phyloP scores from a whole-genome alignment of 30 jellyfish, hydroid and myxozoan genomes.

The Turritopsis dohrnii region DNA sequence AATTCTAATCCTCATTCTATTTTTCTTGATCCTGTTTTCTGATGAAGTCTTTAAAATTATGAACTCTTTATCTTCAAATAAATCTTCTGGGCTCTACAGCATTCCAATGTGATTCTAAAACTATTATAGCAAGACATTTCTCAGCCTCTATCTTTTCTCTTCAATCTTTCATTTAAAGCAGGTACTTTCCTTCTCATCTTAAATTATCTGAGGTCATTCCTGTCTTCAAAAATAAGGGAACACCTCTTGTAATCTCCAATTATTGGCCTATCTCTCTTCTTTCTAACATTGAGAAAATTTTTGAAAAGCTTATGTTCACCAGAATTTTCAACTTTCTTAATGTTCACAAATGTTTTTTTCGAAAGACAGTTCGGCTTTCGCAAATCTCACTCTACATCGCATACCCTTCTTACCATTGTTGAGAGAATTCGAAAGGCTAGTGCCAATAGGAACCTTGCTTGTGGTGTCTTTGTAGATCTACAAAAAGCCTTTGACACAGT shows the following conservation, averaged over 20 bases:
- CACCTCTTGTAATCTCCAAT: constrained; percentile 20
- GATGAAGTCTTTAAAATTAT: constrained; percentile 8
- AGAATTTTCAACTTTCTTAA: not conserved
- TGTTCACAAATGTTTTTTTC: not conserved
- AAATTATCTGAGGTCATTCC: constrained; percentile 32
- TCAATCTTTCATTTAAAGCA: constrained; percentile 29
- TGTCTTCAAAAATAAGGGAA: constrained; percentile 22
- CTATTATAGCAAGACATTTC: constrained; percentile 14
- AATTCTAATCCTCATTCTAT: constrained; percentile 11
- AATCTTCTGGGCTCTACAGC: constrained; percentile 39
- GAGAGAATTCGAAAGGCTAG: not conserved
- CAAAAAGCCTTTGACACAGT: constrained; percentile 4
- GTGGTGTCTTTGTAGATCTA: not conserved
- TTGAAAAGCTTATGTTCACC: not conserved
- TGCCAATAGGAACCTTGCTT: not conserved
- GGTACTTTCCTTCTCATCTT: constrained; percentile 34
- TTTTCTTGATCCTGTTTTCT: constrained; percentile 27
- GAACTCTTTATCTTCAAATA: constrained; percentile 13
- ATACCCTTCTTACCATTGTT: not conserved
- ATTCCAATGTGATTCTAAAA: constrained; percentile 27
- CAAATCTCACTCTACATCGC: not conserved
- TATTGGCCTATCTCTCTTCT: constrained; percentile 24
- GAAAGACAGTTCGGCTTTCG: not conserved
- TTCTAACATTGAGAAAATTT: not conserved
- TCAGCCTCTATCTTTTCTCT: constrained; percentile 26